A percentile compares a stretch with the other conserved stretches of the same genome.
Conservation (phyloP, 2,888 invertebrate species). For the Quadriops clusia region DNA sequence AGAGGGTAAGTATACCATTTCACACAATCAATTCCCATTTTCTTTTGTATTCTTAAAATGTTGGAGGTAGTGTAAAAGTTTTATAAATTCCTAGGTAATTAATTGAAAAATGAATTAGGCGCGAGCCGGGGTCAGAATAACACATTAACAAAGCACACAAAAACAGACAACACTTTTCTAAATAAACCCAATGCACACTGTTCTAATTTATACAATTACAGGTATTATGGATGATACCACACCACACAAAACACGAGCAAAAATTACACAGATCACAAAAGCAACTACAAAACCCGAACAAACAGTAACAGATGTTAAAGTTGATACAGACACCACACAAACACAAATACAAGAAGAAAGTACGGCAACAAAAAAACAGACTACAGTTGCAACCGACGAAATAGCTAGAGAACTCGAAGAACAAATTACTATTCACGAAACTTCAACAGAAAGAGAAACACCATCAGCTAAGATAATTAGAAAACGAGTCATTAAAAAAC, state of each 20-base stretch:
- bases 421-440: too few relatives aligned
- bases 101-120: slow-evolving; percentile 1
- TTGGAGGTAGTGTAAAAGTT: slow-evolving; percentile 10
- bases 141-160: slow-evolving; percentile 7
- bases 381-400: slow-evolving; percentile 39
- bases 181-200: slow-evolving; percentile 10
- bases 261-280: slow-evolving; percentile 29
- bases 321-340: slow-evolving; percentile 25
- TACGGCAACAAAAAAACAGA: slow-evolving; percentile 32
- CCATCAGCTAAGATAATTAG: slow-evolving; percentile 10
- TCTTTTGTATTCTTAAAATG: slow-evolving; percentile 8
- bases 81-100: background rate
- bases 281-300: slow-evolving; percentile 27
- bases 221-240: slow-evolving; percentile 33
- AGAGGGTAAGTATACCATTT: slow-evolving; percentile 37
- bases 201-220: slow-evolving; percentile 24
- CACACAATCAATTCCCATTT: slow-evolving; percentile 10
- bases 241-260: slow-evolving; percentile 34
- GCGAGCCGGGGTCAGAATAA: slow-evolving; percentile 4
- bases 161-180: slow-evolving; percentile 10
- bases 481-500: slow-evolving; percentile 25
- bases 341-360: slow-evolving; percentile 24
- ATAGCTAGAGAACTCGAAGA: slow-evolving; percentile 40
- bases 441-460: slow-evolving; percentile 13
- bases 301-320: slow-evolving; percentile 28